These are phyloP conservation scores for Drosophila chauvacae DNA, from an alignment of 1,140 invertebrate genomes.

Conservation along the genomic window DNA sequence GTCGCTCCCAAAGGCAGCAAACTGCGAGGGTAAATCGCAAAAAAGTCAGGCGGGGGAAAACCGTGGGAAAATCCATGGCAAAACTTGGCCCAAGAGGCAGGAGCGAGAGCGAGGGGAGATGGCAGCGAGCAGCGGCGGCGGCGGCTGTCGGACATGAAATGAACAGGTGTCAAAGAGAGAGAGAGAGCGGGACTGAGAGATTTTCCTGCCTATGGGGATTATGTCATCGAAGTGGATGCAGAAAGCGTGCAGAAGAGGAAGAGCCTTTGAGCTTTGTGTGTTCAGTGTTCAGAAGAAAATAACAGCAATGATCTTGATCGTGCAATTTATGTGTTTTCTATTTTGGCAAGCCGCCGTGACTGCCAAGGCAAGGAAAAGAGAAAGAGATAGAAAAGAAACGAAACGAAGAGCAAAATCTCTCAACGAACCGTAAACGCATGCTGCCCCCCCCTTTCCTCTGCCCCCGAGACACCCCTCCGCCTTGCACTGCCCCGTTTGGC, in stretches of 20 bases:
- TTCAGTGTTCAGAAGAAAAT: not conserved
- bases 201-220: slow-evolving; percentile 43
- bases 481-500: slow-evolving; percentile 25
- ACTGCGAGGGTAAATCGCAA: not conserved
- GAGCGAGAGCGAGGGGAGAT: not conserved
- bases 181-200: slow-evolving; percentile 4
- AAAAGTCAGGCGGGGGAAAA: not conserved
- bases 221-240: slow-evolving; percentile 59
- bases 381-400: not conserved
- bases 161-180: slow-evolving; percentile 60
- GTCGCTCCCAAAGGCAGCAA: slow-evolving; percentile 34
- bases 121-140: slow-evolving; percentile 7
- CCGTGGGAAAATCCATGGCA: slow-evolving; percentile 21
- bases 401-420: slow-evolving; percentile 9
- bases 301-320: slow-evolving; percentile 79
- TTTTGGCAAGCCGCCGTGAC: slow-evolving; percentile 73
- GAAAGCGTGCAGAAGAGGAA: slow-evolving; percentile 13
- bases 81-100: not conserved
- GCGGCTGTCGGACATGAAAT: slow-evolving; percentile 50
- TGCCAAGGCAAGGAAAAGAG: slow-evolving; percentile 59
- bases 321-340: slow-evolving; percentile 79
- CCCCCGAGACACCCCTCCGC: not conserved
- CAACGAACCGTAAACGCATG: slow-evolving; percentile 32
- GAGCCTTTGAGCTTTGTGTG: not conserved
- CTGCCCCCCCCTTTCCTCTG: not conserved